Evolutionary conservation across 53 echinoderm and acorn worm genomes (phyloP), one percentile per base, ranked within the genome.

Genomic region (Astropecten irregularis): DNA sequence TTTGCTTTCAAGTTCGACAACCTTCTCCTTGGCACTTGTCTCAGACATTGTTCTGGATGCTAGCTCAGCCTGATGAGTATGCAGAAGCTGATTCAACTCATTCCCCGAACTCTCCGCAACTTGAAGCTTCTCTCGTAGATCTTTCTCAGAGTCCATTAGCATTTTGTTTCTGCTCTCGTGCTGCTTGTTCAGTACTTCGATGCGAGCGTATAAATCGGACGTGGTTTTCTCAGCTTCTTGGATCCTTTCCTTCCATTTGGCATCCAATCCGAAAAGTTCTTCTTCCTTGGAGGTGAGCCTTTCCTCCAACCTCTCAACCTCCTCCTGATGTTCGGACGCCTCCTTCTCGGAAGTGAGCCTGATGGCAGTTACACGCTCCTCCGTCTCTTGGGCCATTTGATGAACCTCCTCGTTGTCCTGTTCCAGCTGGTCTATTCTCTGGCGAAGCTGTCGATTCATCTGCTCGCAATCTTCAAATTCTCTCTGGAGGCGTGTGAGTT

Each of bases 401-500:
- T 89, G 82, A 18, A 87, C 84, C 10, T 96, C 96, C 61, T 96
- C 96, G n/a, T 89, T 84, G 46, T 96, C 96, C 65, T 66, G 88
- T 62, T 93, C 91, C 32, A 91, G 79, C 59, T 87, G 85, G 61
- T 89, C 73, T 36, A 89, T 88, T 60, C 88, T 73, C 33, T 71
- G 87, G 13, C 93, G 87, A 26, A 96, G 81, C 55, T 96, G 91
- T n/a, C 93, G 82, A 49, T 93, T 96, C 32, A 88, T 49, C 48
- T 84, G 72, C 66, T 96, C 96, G 42, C 96, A 93, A 47, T 96
- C 93, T 32, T 88, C 87, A 31, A 96, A 83, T 73, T 93, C 93
- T 47, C 55, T 64, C 56, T 87, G 87, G 11, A 95, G 76, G 40
- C 68, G 84, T 34, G 61, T 48, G 23, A 85, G 60, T 32, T 95